Evolutionary conservation across 2,888 invertebrate species (phyloP).

Genomic region (Buathra laborator): DNA sequence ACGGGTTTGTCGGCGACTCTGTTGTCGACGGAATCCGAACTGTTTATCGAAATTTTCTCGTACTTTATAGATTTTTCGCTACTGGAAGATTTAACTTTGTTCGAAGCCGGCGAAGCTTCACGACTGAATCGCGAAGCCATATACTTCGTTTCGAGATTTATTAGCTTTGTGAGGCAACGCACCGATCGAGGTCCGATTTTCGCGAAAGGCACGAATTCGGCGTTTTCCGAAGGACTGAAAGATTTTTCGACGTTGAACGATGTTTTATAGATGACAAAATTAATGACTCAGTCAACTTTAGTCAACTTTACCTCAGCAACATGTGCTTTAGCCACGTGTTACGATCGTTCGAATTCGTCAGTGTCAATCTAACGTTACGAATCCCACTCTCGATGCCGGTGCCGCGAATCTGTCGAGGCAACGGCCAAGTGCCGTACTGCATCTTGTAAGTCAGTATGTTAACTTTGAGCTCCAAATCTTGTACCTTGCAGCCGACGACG

Average conservation of each 20-base stretch:
- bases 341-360: conserved; percentile 74
- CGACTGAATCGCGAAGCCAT: conserved; percentile 61
- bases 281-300: not conserved
- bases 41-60: conserved; percentile 31
- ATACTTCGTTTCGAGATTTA: conserved; percentile 70
- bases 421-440: conserved; percentile 81
- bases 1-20: conserved; percentile 39
- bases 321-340: conserved; percentile 77
- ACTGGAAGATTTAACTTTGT: conserved; percentile 68
- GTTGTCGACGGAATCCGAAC: conserved; percentile 23
- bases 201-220: conserved; percentile 64
- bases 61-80: conserved; percentile 67
- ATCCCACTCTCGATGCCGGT: conserved; percentile 68
- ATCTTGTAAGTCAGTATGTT: conserved; percentile 81
- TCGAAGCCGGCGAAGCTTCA: conserved; percentile 60
- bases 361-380: conserved; percentile 71
- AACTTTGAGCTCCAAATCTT: conserved; percentile 80
- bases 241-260: not conserved
- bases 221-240: conserved; percentile 66
- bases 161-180: conserved; percentile 68
- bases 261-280: not conserved
- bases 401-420: conserved; percentile 74
- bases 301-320: conserved; percentile 73
- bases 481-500: conserved; percentile 76
- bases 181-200: conserved; percentile 64